A percentile compares a stretch with the other conserved stretches of the same genome.
Evolutionary conservation across 2,797 vertebrate genomes (phyloP).

Genomic region (Orestias chungarensis): DNA sequence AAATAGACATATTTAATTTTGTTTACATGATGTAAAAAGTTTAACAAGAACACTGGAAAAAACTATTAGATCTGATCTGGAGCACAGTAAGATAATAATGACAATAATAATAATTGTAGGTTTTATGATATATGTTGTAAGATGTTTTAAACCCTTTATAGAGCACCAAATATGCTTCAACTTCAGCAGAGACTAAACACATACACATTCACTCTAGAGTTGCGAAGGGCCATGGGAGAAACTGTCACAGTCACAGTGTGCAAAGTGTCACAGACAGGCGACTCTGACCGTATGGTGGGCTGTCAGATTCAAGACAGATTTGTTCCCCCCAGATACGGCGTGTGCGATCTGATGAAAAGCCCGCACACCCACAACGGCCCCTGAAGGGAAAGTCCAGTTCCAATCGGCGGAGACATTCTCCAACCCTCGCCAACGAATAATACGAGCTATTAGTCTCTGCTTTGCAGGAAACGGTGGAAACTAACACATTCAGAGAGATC

Average conservation of each 20-base stretch:
- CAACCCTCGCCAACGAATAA: constrained; percentile 15
- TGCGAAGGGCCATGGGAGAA: constrained; percentile 52
- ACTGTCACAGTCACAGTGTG: constrained; percentile 61
- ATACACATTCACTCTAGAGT: constrained; percentile 19
- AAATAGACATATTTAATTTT: no score
- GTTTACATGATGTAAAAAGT: neutral
- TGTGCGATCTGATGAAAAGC: constrained; percentile 47
- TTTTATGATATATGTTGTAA: no score
- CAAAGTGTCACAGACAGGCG: constrained; percentile 65
- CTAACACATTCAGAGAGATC: neutral
- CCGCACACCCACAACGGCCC: neutral
- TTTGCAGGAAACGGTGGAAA: constrained; percentile 4
- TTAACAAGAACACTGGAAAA: neutral
- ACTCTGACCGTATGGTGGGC: constrained; percentile 48
- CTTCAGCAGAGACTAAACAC: neutral
- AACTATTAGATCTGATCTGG: neutral
- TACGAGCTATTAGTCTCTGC: neutral
- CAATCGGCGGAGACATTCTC: constrained; percentile 39
- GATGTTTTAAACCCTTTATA: constrained; percentile 22
- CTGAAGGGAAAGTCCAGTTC: constrained; percentile 28
- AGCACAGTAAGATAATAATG: neutral
- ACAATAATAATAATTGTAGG: no score
- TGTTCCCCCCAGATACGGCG: constrained; percentile 56
- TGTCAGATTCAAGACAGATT: constrained; percentile 58
- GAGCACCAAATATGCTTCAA: constrained; percentile 2